A percentile compares a stretch with the other conserved stretches of the same genome.
These are phyloP conservation scores for Lucilia cuprina DNA, from an alignment of 1,140 invertebrate genomes.

Conservation along the genomic window DNA sequence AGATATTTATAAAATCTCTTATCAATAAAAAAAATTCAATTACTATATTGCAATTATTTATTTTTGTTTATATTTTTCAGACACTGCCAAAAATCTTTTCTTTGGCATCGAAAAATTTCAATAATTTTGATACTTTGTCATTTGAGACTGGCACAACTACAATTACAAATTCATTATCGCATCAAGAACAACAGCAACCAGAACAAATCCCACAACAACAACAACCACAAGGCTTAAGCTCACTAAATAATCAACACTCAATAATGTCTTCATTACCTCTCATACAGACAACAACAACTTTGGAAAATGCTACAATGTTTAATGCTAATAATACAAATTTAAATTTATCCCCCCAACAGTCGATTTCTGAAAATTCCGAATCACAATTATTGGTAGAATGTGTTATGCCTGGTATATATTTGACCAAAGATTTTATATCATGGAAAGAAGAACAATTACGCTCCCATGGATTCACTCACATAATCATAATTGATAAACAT, in stretches of 20 bases:
- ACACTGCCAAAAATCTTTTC: background rate
- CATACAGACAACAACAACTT: background rate
- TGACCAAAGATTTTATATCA: constrained; percentile 40
- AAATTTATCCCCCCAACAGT: background rate
- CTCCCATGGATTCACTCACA: constrained; percentile 41
- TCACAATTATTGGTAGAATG: constrained; percentile 38
- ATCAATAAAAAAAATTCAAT: background rate
- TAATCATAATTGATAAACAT: constrained; percentile 46
- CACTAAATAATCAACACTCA: constrained; percentile 11
- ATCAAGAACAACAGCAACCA: background rate
- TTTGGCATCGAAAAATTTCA: constrained; percentile 12
- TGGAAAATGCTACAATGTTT: background rate
- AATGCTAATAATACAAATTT: background rate
- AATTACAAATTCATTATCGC: background rate
- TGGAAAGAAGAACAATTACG: constrained; percentile 42
- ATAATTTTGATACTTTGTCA: constrained; percentile 24
- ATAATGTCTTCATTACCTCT: background rate
- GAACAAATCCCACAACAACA: background rate
- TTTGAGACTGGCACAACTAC: constrained; percentile 5
- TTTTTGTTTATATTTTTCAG: constrained; percentile 20
- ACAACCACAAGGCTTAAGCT: background rate
- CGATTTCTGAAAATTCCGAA: background rate
- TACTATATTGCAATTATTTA: background rate
- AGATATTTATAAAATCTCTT: background rate
- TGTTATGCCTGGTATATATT: constrained; percentile 45